Conservation (phyloP, 2,888 invertebrate species). For the Andrena hattorfiana region DNA sequence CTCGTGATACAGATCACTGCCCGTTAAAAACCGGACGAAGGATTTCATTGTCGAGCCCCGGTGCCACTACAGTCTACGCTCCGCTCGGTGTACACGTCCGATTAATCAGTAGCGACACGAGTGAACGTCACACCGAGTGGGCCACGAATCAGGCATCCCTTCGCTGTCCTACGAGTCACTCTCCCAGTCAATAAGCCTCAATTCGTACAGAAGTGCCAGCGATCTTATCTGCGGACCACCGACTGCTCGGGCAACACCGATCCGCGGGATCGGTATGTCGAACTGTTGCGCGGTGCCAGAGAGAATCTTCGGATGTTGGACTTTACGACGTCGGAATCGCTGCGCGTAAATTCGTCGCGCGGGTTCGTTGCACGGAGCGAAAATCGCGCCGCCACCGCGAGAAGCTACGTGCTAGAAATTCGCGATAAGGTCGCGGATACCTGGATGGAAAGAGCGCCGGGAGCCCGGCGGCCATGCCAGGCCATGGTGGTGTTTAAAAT, state of each 20-base stretch:
- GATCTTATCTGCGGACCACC: no score
- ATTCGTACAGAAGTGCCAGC: no score
- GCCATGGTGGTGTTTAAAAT: conserved; percentile 65
- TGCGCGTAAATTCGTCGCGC: conserved; percentile 2
- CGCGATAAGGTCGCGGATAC: conserved; percentile 4
- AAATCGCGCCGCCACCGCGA: conserved; percentile 24
- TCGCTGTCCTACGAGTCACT: no score
- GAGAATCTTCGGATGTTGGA: neutral
- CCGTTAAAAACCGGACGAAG: no score
- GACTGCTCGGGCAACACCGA: neutral
- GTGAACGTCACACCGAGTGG: no score
- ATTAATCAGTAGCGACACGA: no score
- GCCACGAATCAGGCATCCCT: no score
- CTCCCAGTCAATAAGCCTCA: no score
- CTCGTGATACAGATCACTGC: neutral
- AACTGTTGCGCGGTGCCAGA: neutral
- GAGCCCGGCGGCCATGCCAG: conserved; percentile 33
- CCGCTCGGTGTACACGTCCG: no score
- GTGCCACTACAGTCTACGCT: no score
- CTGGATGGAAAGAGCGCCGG: neutral
- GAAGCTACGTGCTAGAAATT: conserved; percentile 46
- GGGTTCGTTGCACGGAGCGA: conserved; percentile 2
- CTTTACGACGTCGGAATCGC: neutral
- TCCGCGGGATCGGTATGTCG: neutral
- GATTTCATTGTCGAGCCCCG: no score